These are phyloP conservation scores for Papilio aristodemus DNA, from an alignment of 1,140 invertebrate species.

Conservation along the genomic window DNA sequence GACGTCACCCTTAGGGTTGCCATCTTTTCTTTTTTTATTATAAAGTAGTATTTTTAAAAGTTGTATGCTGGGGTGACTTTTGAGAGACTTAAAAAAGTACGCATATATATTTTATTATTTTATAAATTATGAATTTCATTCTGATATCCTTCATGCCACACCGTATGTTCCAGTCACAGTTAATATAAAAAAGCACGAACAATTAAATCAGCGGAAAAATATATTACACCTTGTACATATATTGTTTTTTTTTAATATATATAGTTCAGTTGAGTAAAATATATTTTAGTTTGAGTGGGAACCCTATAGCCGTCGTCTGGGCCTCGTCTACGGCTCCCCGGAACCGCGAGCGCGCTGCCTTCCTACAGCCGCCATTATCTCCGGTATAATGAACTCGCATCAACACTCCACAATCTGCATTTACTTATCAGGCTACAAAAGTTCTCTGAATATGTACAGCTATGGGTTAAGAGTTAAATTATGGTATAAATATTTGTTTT, in stretches of 20 bases:
- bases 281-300: background rate
- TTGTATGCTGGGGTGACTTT: background rate
- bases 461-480: background rate
- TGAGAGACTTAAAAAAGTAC: background rate
- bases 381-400: slow-evolving; percentile 54
- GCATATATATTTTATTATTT: background rate
- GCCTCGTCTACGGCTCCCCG: slow-evolving; percentile 72
- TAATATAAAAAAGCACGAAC: too few relatives aligned
- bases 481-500: too few relatives aligned
- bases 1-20: slow-evolving; percentile 54
- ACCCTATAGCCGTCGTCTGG: slow-evolving; percentile 52
- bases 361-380: slow-evolving; percentile 63
- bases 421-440: background rate
- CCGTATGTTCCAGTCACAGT: too few relatives aligned
- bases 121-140: too few relatives aligned
- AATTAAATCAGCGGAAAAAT: too few relatives aligned
- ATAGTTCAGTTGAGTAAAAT: background rate
- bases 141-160: too few relatives aligned
- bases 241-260: too few relatives aligned
- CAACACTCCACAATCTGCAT: slow-evolving; percentile 29
- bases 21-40: background rate
- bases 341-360: slow-evolving; percentile 65
- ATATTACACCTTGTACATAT: too few relatives aligned
- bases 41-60: background rate
- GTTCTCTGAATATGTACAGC: background rate